Base-by-base conservation (phyloP, 2,888 invertebrate species). In the Tribolium freemani region DNA sequence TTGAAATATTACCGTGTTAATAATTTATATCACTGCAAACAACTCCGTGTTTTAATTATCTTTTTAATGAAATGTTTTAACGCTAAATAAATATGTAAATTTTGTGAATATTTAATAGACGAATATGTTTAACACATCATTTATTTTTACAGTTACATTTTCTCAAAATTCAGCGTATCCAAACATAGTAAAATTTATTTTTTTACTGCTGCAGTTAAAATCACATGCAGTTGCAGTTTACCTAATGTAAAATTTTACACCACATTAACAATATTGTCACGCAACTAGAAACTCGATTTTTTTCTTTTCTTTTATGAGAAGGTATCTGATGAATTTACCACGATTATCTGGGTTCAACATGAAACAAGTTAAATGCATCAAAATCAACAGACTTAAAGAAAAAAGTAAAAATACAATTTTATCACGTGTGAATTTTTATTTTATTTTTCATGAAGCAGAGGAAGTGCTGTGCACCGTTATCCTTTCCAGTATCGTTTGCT, bases 341-440 rank as follows among this genome's bases (percentile, higher is more conserved):
- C 5, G 26, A 26, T 26, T 26, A 2, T 26, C 26, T 26, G 5
- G 26, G 8, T 8, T 38, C 38, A 38, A 38, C 38, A n/a, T 8
- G 8, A 38, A 38, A n/a, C 38, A 38, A 1, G 5, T n/a, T 38
- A 38, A 8, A 38, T n/a, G 8, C 8, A n/a, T 8, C 3, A 38
- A 38, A 38, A 16, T 16, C 16, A 38, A n/a, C 8, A 38, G 38
- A 38, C 31, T 38, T 38, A 5, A 38, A 3, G 38, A 38, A n/a
- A 38, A 38, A 38, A 38, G 38, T 38, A 38, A n/a, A 26, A 26
- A 26, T 5, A 26, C n/a, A 8, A 38, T n/a, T 38, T 38, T 38
- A 8, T 60, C 48, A 60, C 48, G 60, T 60, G 60, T 60, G 60
- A 48, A 60, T 48, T 46, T 60, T 60, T 60, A 48, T 46, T 57